Evolutionary conservation across 2,113 vertebrate species (phyloP).

Genomic region (Percopsis transmontana): DNA sequence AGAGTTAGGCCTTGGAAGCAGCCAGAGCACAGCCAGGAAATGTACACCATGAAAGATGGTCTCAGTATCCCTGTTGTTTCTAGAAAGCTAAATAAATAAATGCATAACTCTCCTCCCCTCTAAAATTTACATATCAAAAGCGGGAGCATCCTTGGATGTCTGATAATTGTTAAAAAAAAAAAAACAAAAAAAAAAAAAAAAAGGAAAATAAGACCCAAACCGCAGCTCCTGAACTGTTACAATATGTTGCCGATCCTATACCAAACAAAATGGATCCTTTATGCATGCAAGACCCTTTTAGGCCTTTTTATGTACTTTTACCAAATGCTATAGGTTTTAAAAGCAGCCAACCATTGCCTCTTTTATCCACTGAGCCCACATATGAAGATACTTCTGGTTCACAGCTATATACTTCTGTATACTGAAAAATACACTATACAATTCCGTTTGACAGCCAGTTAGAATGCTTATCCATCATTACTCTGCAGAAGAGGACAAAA

Average conservation of each 20-base stretch:
- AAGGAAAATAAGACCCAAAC: not conserved
- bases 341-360: not conserved
- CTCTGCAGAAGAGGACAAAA: not conserved
- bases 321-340: not conserved
- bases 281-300: no score
- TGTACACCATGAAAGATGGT: no score
- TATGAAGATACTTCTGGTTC: slow-evolving; percentile 1
- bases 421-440: not conserved
- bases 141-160: not conserved
- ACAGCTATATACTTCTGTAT: no score
- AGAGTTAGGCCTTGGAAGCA: no score
- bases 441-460: slow-evolving; percentile 11
- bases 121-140: not conserved
- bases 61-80: no score
- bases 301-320: no score
- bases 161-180: not conserved
- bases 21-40: no score
- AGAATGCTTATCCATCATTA: slow-evolving; percentile 8
- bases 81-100: no score
- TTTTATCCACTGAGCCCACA: not conserved
- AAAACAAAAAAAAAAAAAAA: not conserved
- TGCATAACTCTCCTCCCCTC: not conserved
- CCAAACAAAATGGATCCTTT: no score
- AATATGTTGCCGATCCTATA: no score
- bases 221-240: no score